Evolutionary conservation across 2,888 invertebrate genomes (phyloP).

Genomic region (Hoplodrina ambigua): DNA sequence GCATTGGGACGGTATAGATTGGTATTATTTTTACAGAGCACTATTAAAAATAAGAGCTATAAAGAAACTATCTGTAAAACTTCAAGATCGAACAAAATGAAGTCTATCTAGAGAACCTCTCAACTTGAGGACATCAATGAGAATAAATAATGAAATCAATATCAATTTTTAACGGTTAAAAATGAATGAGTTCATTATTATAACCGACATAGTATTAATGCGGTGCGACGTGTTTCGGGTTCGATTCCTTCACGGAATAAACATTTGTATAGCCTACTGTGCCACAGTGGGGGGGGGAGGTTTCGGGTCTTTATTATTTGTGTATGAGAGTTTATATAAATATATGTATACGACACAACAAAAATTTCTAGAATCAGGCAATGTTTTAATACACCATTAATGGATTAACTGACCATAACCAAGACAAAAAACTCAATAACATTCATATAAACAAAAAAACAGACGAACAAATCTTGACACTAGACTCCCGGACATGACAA

Average conservation of each 20-base stretch:
- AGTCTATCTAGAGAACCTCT: neutral
- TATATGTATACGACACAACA: too few relatives aligned
- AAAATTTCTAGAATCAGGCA: too few relatives aligned
- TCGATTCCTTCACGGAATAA: too few relatives aligned
- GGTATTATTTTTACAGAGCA: neutral
- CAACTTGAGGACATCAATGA: slow-evolving; percentile 2
- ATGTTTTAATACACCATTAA: too few relatives aligned
- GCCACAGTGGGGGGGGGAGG: too few relatives aligned
- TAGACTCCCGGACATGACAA: slow-evolving; percentile 43
- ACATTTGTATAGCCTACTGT: too few relatives aligned
- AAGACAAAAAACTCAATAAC: neutral
- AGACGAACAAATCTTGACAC: slow-evolving; percentile 29
- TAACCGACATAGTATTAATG: too few relatives aligned
- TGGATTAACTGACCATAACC: neutral
- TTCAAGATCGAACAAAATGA: neutral
- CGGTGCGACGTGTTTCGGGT: too few relatives aligned
- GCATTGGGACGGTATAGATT: too few relatives aligned
- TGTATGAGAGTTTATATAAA: too few relatives aligned
- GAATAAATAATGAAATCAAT: slow-evolving; percentile 8
- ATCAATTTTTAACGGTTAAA: neutral
- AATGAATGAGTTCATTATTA: neutral
- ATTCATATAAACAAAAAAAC: slow-evolving; percentile 7
- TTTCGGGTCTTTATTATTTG: too few relatives aligned
- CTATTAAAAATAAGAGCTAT: neutral
- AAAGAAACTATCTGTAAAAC: neutral